Evolutionary conservation across 1,140 invertebrate genomes (phyloP), one percentile per base, ranked within the genome.

Genomic region (Leptopilina boulardi): DNA sequence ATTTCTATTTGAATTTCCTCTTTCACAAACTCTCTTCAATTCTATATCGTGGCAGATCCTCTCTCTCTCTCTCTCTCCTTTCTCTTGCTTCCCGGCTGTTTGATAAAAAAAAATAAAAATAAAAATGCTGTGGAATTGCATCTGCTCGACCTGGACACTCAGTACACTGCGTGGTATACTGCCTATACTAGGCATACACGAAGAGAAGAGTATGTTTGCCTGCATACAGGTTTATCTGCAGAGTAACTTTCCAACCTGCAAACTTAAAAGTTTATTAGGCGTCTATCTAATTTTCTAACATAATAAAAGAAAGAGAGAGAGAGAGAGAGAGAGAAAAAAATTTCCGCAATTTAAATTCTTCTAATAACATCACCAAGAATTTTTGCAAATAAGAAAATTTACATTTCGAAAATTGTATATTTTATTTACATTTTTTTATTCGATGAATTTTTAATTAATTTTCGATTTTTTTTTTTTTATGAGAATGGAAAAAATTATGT

Each of bases 91-190:
- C 8, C 18, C 54, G 71, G 42, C 26, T 56, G 34, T 30, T 59
- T 71, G 15, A 66, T 54, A 66, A 77, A 84, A 82, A 82, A 77
- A 51, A 38, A 38, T 2, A 30, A 5, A 30, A 30, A 30, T 3
- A 30, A 30, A 30, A 30, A 30, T 38, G 83, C 82, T 75, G 74
- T 79, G 75, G 84, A 85, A 83, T 77, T 81, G 85, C 85, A 86
- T 87, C 83, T 86, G 81, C 83, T 87, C 85, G 83, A 86, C 79
- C 87, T 80, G 86, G 86, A 87, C 83, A 87, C 81, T 87, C 84
- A 73, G 85, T 88, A 87, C 85, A 80, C 82, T 86, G 82, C 82
- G 78, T 85, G 74, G 79, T 86, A 83, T 42, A 70, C 76, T 72
- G 86, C 81, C 86, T 84, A 84, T 86, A 86, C 85, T 84, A 85